phyloP scores from a whole-genome alignment of 2,113 vertebrate species.

The Anthoscopus minutus region DNA sequence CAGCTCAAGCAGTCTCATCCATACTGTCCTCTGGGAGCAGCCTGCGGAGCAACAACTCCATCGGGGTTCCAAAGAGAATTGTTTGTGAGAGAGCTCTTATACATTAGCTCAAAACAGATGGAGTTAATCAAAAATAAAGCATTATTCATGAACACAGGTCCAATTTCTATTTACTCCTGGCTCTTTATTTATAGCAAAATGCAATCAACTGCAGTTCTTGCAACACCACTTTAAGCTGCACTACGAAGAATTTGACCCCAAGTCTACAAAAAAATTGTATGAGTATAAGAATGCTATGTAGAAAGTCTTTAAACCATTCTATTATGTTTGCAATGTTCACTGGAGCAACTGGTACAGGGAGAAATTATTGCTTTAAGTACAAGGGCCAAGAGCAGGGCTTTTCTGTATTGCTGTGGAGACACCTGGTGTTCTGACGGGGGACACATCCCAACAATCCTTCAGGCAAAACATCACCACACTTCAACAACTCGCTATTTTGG shows the following conservation, averaged over 20 bases:
- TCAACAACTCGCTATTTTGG: not conserved
- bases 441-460: not conserved
- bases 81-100: not conserved
- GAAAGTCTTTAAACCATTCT: not conserved
- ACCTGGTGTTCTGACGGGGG: not conserved
- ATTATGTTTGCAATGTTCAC: not conserved
- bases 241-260: not conserved
- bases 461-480: not conserved
- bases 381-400: not conserved
- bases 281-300: not conserved
- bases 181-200: not conserved
- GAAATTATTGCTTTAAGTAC: not conserved
- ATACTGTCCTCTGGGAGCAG: not conserved
- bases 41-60: not conserved
- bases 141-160: not conserved
- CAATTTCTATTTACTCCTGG: not conserved
- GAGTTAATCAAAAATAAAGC: not conserved
- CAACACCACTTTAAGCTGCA: not conserved
- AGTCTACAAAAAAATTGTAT: not conserved
- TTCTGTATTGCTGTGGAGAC: not conserved
- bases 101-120: not conserved
- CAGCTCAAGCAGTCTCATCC: not conserved
- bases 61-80: rapidly evolving
- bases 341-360: not conserved
- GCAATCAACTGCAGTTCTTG: not conserved